Conservation (phyloP, 2,888 invertebrate species). For the Temnothorax rugatulus region DNA sequence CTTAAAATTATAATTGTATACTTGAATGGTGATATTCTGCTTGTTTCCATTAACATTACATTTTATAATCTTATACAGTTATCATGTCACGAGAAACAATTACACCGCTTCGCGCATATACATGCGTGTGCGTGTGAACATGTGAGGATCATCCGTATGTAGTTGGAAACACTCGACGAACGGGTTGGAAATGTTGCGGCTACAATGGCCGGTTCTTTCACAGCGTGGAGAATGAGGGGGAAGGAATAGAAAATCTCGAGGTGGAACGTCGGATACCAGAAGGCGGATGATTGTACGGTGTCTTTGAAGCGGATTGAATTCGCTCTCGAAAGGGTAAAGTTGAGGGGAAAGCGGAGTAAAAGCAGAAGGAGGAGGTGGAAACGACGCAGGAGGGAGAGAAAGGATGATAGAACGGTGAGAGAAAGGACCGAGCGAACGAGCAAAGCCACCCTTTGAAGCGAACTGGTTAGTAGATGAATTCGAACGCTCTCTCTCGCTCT, state of each 20-base stretch:
- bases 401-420: slow-evolving; percentile 40
- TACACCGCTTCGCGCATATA: neutral
- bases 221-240: neutral
- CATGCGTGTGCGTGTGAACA: neutral
- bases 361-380: slow-evolving; percentile 18
- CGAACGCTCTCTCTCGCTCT: slow-evolving; percentile 62
- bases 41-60: neutral
- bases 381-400: slow-evolving; percentile 1
- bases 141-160: slow-evolving; percentile 10
- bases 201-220: slow-evolving; percentile 49
- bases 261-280: slow-evolving; percentile 70
- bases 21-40: neutral
- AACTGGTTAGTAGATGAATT: slow-evolving; percentile 79
- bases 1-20: neutral
- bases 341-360: slow-evolving; percentile 27
- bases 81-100: slow-evolving; percentile 1
- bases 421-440: slow-evolving; percentile 70
- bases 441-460: slow-evolving; percentile 77
- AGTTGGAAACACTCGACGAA: slow-evolving; percentile 21
- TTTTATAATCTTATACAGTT: neutral
- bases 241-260: slow-evolving; percentile 65
- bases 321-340: slow-evolving; percentile 66
- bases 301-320: slow-evolving; percentile 75
- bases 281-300: slow-evolving; percentile 72
- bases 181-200: slow-evolving; percentile 40